Conservation (phyloP, 2,113 vertebrate species). For the Corydoras maculifer region DNA sequence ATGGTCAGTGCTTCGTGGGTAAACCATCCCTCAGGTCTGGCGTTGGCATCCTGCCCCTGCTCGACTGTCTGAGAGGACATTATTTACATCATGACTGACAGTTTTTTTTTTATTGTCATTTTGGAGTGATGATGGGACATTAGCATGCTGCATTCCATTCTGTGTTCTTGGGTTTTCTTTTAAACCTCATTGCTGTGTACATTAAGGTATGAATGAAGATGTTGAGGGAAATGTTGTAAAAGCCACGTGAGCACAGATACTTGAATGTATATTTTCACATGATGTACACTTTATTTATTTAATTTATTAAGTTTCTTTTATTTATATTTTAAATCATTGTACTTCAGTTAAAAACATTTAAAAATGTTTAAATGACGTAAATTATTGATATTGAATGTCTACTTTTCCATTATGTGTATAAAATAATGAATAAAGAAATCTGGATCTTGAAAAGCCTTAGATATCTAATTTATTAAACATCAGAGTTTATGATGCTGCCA, state of each 20-base stretch:
- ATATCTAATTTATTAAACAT: too few species aligned
- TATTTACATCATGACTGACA: conserved; percentile 50
- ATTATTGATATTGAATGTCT: conserved; percentile 17
- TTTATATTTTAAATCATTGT: conserved; percentile 45
- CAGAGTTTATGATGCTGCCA: too few species aligned
- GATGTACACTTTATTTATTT: background rate
- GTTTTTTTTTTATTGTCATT: conserved; percentile 32
- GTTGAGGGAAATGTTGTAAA: background rate
- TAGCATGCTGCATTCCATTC: conserved; percentile 10
- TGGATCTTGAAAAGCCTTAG: too few species aligned
- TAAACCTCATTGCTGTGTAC: background rate
- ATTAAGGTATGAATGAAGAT: background rate
- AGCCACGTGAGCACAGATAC: conserved; percentile 15
- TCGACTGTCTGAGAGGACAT: conserved; percentile 42
- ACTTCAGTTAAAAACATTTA: conserved; percentile 6
- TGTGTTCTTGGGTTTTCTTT: conserved; percentile 18
- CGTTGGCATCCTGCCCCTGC: background rate
- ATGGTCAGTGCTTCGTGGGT: background rate
- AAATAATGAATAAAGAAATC: too few species aligned
- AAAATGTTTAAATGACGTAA: conserved; percentile 2
- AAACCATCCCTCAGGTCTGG: background rate
- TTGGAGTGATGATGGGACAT: background rate
- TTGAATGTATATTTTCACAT: conserved; percentile 39
- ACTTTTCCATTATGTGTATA: background rate
- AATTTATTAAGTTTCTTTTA: conserved; percentile 43